Evolutionary conservation across 2,797 vertebrate species (phyloP), one percentile per base, ranked within the genome.

Genomic region (Euthynnus affinis): DNA sequence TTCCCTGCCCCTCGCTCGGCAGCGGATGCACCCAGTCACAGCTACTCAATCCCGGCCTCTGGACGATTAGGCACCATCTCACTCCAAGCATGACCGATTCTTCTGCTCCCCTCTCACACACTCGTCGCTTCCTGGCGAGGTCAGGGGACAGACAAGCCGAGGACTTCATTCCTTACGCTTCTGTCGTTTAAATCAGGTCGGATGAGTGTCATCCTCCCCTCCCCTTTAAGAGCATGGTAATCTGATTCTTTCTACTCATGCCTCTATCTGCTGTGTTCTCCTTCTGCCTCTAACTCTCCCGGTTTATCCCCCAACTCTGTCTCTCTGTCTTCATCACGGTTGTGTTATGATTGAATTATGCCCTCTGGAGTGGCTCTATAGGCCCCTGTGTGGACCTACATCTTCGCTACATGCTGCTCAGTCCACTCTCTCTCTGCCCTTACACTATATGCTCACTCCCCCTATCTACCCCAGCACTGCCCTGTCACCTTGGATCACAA

Each of bases 161-260:
- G 82, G 90, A 92, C 85, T 89, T 87, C 86, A 90, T 94, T 95
- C 91, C 91, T 95, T 93, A 94, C 90, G 93, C 94, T 95, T 93
- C 91, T 93, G 93, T 93, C 92, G 81, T 84, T 92, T 90, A 88
- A 94, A 94, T 94, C 92, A 92, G 90, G 89, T 95, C 84, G 65
- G 87, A 93, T 94, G 88, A 95, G 89, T 93, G 91, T 95, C 94
- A 95, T 87, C 87, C 80, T 80, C 74, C 80, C 74, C 65, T 81
- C 88, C 82, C 82, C 80, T 92, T 87, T 89, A 91, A 89, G 76
- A 87, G 78, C 83, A 89, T 89, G 85, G 84, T 92, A 93, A 94
- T 92, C 78, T 88, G 90, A 94, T 92, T 94, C 88, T 88, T 88
- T 88, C 85, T 87, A 82, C 84, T 92, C 88, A 66, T 91, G 87